Conservation (phyloP, 2,113 vertebrate genomes). For the Motacilla alba region DNA sequence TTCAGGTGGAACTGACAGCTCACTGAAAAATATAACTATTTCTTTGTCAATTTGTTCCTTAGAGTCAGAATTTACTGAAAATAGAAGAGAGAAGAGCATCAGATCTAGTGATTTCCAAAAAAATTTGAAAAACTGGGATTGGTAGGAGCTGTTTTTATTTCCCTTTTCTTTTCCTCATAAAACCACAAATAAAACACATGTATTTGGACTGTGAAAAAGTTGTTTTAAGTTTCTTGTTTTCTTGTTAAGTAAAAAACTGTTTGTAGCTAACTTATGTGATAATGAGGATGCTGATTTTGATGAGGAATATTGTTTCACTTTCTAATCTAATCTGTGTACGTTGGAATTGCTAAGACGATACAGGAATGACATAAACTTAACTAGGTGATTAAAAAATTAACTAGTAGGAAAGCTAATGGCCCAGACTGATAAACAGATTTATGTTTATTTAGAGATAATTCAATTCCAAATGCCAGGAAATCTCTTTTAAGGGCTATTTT, state of each 20-base stretch:
- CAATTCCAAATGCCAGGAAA: not conserved
- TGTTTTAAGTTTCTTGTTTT: not conserved
- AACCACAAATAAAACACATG: not conserved
- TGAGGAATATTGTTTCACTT: not conserved
- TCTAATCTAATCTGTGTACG: not conserved
- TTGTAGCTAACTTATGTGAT: not conserved
- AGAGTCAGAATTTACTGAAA: not conserved
- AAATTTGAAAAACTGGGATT: not conserved
- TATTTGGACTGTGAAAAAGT: not conserved
- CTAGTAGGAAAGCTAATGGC: not conserved
- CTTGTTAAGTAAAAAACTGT: not conserved
- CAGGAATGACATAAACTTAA: not conserved
- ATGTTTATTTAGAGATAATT: not conserved
- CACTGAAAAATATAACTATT: constrained; percentile 50
- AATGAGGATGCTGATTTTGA: not conserved
- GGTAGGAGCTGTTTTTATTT: constrained; percentile 60
- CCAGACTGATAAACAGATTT: not conserved
- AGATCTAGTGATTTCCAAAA: constrained; percentile 30
- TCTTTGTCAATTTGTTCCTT: constrained; percentile 26
- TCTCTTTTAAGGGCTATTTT: not conserved
- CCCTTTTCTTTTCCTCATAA: not conserved
- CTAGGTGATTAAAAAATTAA: not conserved
- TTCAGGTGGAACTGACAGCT: constrained; percentile 43
- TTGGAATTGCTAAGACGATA: not conserved
- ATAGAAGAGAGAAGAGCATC: constrained; percentile 20